A percentile compares a stretch with the other conserved stretches of the same genome.
These are phyloP conservation scores for Tethya wilhelma DNA, from an alignment of 37 sponge, comb jelly and placozoan species.

Conservation along the genomic window DNA sequence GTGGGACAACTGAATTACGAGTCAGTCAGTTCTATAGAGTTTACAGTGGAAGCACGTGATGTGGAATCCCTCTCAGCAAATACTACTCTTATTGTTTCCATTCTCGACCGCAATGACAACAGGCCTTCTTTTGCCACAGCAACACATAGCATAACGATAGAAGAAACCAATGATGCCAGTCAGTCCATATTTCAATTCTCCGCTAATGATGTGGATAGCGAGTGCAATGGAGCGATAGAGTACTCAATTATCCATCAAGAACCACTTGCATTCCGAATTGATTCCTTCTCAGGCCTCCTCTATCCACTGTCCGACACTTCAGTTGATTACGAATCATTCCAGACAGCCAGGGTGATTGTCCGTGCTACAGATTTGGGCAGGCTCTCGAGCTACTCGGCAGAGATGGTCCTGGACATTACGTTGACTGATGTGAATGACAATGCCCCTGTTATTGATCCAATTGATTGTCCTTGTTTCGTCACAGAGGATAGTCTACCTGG, in stretches of 20 bases:
- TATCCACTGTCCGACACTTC: constrained; percentile 29
- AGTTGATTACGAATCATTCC: constrained; percentile 58
- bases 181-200: constrained; percentile 54
- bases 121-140: constrained; percentile 51
- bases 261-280: constrained; percentile 50
- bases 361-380: constrained; percentile 49
- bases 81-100: constrained; percentile 22
- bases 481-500: constrained; percentile 29
- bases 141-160: constrained; percentile 16
- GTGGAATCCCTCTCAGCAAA: constrained; percentile 1
- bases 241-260: constrained; percentile 41
- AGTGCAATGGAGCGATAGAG: constrained; percentile 44
- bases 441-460: constrained; percentile 52
- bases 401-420: constrained; percentile 32
- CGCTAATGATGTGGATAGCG: constrained; percentile 56
- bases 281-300: constrained; percentile 61
- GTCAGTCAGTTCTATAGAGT: neutral
- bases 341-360: constrained; percentile 42
- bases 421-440: constrained; percentile 51
- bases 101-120: constrained; percentile 60
- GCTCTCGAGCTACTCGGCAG: constrained; percentile 7
- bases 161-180: constrained; percentile 11
- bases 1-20: constrained; percentile 35
- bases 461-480: constrained; percentile 71
- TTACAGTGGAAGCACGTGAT: constrained; percentile 56